These are phyloP conservation scores for Oscheius sp. DNA, from an alignment of 2,888 invertebrate genomes.

Conservation along the genomic window DNA sequence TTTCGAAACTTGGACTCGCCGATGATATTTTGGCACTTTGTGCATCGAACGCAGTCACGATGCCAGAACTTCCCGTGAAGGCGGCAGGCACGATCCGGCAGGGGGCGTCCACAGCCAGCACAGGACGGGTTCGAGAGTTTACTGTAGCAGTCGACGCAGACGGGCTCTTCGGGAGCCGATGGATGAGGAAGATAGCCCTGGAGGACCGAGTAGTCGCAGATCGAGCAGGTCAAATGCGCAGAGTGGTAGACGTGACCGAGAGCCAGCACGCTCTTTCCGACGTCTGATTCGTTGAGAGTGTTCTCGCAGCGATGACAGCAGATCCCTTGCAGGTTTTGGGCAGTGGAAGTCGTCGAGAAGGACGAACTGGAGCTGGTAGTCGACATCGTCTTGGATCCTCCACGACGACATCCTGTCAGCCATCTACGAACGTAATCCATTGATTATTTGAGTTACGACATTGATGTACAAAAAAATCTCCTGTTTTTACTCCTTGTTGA, in stretches of 20 bases:
- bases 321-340: background rate
- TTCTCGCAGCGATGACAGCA: slow-evolving; percentile 5
- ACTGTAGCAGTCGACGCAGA: slow-evolving; percentile 11
- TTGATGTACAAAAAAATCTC: too few relatives aligned
- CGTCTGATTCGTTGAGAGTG: background rate
- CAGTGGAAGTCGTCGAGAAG: too few relatives aligned
- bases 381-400: too few relatives aligned
- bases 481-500: too few relatives aligned
- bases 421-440: too few relatives aligned
- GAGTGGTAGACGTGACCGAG: slow-evolving; percentile 5
- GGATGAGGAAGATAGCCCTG: slow-evolving; percentile 13
- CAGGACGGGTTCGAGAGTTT: slow-evolving; percentile 17
- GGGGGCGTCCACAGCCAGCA: slow-evolving; percentile 14
- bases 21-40: background rate
- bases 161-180: background rate
- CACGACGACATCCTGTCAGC: too few relatives aligned
- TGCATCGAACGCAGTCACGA: slow-evolving; percentile 11
- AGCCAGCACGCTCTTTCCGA: background rate
- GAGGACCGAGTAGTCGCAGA: slow-evolving; percentile 3
- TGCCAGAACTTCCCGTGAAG: slow-evolving; percentile 12
- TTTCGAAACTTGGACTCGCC: background rate
- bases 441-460: too few relatives aligned
- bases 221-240: background rate
- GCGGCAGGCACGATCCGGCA: background rate
- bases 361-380: too few relatives aligned